phyloP scores from a whole-genome alignment of 2,888 invertebrate genomes.

The Cephus pygmeus region DNA sequence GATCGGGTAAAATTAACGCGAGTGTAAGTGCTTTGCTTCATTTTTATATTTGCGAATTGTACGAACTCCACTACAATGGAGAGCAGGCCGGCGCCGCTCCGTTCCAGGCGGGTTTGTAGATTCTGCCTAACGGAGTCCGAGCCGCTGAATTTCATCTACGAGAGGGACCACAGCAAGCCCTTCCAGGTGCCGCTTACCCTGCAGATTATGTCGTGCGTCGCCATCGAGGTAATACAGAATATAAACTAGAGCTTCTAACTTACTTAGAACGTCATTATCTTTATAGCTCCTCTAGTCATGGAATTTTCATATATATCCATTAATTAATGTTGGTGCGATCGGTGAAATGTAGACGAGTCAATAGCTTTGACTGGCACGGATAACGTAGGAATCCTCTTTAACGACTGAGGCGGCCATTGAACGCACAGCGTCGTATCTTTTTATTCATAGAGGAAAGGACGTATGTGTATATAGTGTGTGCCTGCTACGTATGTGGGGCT shows the following conservation, averaged over 20 bases:
- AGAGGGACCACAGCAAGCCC: constrained; percentile 70
- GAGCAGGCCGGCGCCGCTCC: constrained; percentile 71
- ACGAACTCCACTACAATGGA: constrained; percentile 67
- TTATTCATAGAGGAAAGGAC: not conserved
- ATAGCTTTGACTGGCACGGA: constrained; percentile 26
- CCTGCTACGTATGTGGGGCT: not conserved
- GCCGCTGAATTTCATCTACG: constrained; percentile 76
- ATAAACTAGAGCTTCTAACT: not conserved
- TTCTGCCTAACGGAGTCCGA: constrained; percentile 78
- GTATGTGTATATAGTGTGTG: not conserved
- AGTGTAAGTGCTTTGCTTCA: constrained; percentile 16
- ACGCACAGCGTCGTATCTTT: constrained; percentile 3
- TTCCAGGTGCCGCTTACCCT: constrained; percentile 75
- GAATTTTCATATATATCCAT: not conserved
- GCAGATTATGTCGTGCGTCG: constrained; percentile 82
- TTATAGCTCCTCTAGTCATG: not conserved
- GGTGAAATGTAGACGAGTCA: constrained; percentile 28
- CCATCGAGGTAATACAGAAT: constrained; percentile 76
- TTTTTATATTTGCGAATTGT: not conserved
- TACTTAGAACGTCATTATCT: not conserved
- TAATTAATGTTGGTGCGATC: constrained; percentile 25
- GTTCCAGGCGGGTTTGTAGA: constrained; percentile 76
- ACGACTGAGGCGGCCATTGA: constrained; percentile 19
- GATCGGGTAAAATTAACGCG: constrained; percentile 32
- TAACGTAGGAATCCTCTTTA: constrained; percentile 23